Percentiles rank a stretch among this genome's conserved stretches.
phyloP scores from a whole-genome alignment of 2,113 vertebrate species.

The Eptatretus burgeri region DNA sequence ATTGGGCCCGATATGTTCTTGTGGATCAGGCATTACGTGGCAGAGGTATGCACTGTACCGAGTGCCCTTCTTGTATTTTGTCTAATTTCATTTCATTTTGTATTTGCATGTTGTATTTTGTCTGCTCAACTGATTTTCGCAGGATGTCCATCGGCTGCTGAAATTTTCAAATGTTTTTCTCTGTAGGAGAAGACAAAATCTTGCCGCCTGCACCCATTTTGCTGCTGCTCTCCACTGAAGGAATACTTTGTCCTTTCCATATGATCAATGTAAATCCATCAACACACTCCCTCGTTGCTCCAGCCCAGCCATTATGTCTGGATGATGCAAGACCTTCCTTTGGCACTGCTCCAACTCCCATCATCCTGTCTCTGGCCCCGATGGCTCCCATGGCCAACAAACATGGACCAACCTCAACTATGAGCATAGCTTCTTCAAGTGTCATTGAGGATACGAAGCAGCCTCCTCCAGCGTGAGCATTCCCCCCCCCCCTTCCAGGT shows the following conservation, averaged over 20 bases:
- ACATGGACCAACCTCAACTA: no score
- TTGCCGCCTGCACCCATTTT: conserved; percentile 42
- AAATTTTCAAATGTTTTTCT: not conserved
- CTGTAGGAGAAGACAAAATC: conserved; percentile 46
- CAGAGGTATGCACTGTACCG: no score
- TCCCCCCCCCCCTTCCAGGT: no score
- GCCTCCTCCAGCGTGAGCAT: no score
- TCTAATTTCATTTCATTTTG: no score
- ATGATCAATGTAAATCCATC: conserved; percentile 56
- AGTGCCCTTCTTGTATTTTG: not conserved
- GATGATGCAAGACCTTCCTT: not conserved
- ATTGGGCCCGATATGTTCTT: no score
- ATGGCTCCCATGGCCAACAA: conserved; percentile 13
- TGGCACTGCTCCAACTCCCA: conserved; percentile 11
- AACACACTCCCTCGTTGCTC: conserved; percentile 22
- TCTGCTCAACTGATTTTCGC: no score
- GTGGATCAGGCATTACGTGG: no score
- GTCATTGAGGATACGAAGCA: no score
- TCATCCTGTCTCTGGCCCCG: conserved; percentile 20
- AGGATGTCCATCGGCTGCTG: no score
- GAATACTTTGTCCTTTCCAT: conserved; percentile 62
- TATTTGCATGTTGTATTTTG: not conserved
- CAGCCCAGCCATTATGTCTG: conserved; percentile 14
- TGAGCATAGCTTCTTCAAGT: no score
- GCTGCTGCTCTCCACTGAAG: conserved; percentile 64